Evolutionary conservation across 92 coral and sea anemone species (phyloP), one percentile per base, ranked within the genome.

Genomic region (Parazoanthus swiftii): DNA sequence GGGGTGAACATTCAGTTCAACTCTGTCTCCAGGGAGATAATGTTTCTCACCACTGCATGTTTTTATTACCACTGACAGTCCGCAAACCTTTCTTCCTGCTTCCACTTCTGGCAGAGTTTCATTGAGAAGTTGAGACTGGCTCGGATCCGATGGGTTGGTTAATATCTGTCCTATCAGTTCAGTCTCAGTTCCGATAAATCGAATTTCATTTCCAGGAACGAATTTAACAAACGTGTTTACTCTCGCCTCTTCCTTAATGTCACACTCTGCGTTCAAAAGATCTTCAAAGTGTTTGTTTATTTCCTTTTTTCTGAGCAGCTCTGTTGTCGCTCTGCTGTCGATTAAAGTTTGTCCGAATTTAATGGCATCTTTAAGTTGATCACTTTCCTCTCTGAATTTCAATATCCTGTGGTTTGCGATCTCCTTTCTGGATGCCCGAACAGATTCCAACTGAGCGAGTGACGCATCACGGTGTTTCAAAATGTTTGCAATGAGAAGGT

Each of bases 1-100:
- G 13, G 80, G 80, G 8, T 76, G 36, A 76, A 43, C 80, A 76
- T 38, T 39, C 80, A 76, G 33, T 35, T 42, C 80, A 42, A 76
- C 8, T 42, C 42, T 42, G 54, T 76, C 33, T 4, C 33, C 42
- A 23, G 80, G 80, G 26, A 39, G 9, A 42, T 76, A 76, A 0
- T 38, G 80, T 76, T 29, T 76, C 23, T 76, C 80, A 76, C 80
- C 54, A 15, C 2, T 25, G 1, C 13, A 48, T 48, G 51, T 10
- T 5, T 48, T 48, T 48, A 11, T 6, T 48, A 48, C 11, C 8
- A 76, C 80, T 16, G 56, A 76, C 8, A 76, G 80, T 18, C 80
- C 33, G 2, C 10, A 42, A 42, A 76, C 56, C 42, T 39, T 42
- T 18, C 0, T 76, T 76, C 21, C 56, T 5, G 80, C 80, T 76